Percentiles rank a stretch among this genome's conserved stretches.
Evolutionary conservation across 2,797 vertebrate genomes (phyloP).

Genomic region (Esox masquinongy): DNA sequence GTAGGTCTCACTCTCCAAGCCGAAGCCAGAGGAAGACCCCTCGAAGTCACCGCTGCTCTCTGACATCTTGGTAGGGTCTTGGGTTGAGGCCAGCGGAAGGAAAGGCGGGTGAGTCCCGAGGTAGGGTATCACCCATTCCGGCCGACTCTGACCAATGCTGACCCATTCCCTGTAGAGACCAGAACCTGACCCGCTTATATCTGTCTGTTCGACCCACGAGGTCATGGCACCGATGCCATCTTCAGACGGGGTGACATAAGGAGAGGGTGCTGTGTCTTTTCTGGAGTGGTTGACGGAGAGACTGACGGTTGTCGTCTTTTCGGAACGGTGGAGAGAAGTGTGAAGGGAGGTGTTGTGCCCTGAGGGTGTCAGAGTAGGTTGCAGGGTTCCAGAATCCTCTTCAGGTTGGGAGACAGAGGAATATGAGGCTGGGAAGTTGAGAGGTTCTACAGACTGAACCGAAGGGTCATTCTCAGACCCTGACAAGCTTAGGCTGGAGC

Average conservation of each 20-base stretch:
- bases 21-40: slow-evolving; percentile 15
- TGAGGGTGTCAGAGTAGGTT: not conserved
- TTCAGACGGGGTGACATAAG: slow-evolving; percentile 62
- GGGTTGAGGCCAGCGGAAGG: not conserved
- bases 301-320: not conserved
- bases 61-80: slow-evolving; percentile 23
- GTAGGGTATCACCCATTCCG: not conserved
- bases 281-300: not conserved
- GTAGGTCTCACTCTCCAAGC: slow-evolving; percentile 14
- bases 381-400: slow-evolving; percentile 3
- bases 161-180: slow-evolving; percentile 69
- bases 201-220: slow-evolving; percentile 17
- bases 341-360: not conserved
- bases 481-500: slow-evolving; percentile 37
- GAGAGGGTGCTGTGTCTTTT: slow-evolving; percentile 1
- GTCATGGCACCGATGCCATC: not conserved
- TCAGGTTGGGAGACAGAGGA: not conserved
- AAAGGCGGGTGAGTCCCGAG: slow-evolving; percentile 8
- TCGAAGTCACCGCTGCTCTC: slow-evolving; percentile 20
- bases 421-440: slow-evolving; percentile 2
- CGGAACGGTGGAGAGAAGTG: not conserved
- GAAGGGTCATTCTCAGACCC: slow-evolving; percentile 46
- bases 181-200: slow-evolving; percentile 80
- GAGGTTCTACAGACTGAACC: not conserved
- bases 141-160: slow-evolving; percentile 35